Evolutionary conservation across 2,113 vertebrate species (phyloP), one percentile per base, ranked within the genome.

Genomic region (Aptenodytes patagonicus): DNA sequence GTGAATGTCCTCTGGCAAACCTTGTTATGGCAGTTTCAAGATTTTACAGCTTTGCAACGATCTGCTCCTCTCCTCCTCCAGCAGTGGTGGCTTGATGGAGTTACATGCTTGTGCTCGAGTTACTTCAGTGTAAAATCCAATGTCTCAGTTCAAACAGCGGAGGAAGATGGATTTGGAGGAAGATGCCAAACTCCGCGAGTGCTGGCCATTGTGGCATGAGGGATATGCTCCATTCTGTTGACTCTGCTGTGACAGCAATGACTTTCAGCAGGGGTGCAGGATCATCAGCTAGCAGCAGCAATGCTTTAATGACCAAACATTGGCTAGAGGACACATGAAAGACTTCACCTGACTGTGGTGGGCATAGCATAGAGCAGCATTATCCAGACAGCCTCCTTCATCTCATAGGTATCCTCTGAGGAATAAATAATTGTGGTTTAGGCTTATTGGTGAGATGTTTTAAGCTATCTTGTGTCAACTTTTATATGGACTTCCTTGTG

Each of bases 101-200:
- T 69, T 47, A 51, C 0, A 0, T 73, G 40, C 40, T 80, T 46
- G 36, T 70, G 40, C 25, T 49, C 0, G 5, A 6, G 49, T 65
- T 17, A 21, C n/a, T 76, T 84, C 26, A 44, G 54, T 64, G 18
- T 65, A 40, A 92, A 75, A 75, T 36, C 25, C 42, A 20, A 1
- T 52, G 14, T 49, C 60, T 70, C 42, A 14, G 26, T 58, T 92
- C 44, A 40, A 47, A 62, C 66, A 72, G n/a, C 62, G 79, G 62
- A 71, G 38, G 47, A 82, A 60, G 19, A 70, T 72, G 70, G 34
- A 40, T 90, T 72, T 5, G 19, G 32, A 72, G 40, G 26, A 61
- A 71, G 34, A 13, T 68, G 38, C 84, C 82, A 76, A 44, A 34
- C 57, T 85, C 28, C 21, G 34, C 3, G 4, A 40, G 26, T 40